These are phyloP conservation scores for Solea solea DNA, from an alignment of 2,113 vertebrate species.

Conservation along the genomic window DNA sequence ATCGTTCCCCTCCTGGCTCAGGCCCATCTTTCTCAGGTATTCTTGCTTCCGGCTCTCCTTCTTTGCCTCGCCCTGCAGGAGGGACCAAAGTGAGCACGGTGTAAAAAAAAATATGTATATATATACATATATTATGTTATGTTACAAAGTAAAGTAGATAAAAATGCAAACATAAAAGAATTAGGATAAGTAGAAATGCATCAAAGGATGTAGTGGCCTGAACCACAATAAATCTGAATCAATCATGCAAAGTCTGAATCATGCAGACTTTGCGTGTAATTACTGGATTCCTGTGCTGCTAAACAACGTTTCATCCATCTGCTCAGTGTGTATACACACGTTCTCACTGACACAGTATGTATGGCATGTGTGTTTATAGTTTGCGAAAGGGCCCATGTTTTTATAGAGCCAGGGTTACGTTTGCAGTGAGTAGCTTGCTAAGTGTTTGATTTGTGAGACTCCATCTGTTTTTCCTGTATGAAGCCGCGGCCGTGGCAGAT, in stretches of 20 bases:
- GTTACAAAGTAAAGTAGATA: too few relatives aligned
- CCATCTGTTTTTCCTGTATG: slow-evolving; percentile 66
- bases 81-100: slow-evolving; percentile 25
- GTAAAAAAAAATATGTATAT: background rate
- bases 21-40: slow-evolving; percentile 80
- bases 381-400: slow-evolving; percentile 48
- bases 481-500: slow-evolving; percentile 71
- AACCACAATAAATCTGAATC: too few relatives aligned
- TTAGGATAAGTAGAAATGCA: too few relatives aligned
- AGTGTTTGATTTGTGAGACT: slow-evolving; percentile 81
- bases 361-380: slow-evolving; percentile 68
- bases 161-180: too few relatives aligned
- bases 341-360: slow-evolving; percentile 27
- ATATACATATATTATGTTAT: background rate
- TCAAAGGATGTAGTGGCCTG: too few relatives aligned
- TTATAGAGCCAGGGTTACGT: slow-evolving; percentile 53
- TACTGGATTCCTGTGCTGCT: slow-evolving; percentile 16
- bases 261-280: background rate
- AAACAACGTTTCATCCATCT: slow-evolving; percentile 25
- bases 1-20: slow-evolving; percentile 78
- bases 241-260: too few relatives aligned
- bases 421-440: slow-evolving; percentile 49
- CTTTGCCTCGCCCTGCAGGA: slow-evolving; percentile 69
- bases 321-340: slow-evolving; percentile 45
- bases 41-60: slow-evolving; percentile 82